Conservation (phyloP, 2,797 vertebrate genomes). For the Paratrypauchen microcephalus region DNA sequence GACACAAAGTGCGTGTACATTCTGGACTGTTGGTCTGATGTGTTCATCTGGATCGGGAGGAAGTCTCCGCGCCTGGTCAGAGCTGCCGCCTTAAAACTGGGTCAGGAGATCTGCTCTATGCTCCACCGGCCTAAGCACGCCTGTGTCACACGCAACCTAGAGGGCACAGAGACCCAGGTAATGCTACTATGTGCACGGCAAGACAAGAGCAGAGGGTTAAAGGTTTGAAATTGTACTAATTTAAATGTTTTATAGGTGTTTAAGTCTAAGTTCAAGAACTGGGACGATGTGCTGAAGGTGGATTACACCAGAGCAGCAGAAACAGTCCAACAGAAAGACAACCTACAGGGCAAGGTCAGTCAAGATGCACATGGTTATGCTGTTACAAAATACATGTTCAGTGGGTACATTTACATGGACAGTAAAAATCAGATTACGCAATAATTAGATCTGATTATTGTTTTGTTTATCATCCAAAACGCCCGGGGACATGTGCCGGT, state of each 20-base stretch:
- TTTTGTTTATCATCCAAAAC: too few species aligned
- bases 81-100: conserved; percentile 93
- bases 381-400: too few species aligned
- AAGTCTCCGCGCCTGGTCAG: conserved; percentile 93
- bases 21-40: conserved; percentile 96
- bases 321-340: conserved; percentile 79
- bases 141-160: conserved; percentile 90
- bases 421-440: too few species aligned
- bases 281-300: conserved; percentile 94
- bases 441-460: too few species aligned
- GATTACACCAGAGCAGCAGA: conserved; percentile 96
- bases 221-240: background rate
- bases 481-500: too few species aligned
- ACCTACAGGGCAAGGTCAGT: conserved; percentile 84
- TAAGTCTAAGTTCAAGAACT: conserved; percentile 98
- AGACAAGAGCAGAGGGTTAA: background rate
- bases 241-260: conserved; percentile 80
- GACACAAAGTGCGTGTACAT: conserved; percentile 97
- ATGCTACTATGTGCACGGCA: background rate
- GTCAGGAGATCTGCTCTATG: conserved; percentile 96
- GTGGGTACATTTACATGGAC: too few species aligned
- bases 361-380: too few species aligned
- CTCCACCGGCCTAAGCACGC: conserved; percentile 93
- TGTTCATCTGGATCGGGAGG: conserved; percentile 98
- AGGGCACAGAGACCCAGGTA: conserved; percentile 95